These are phyloP conservation scores for Drosophila busckii DNA, from an alignment of 1,140 invertebrate genomes.

Conservation along the genomic window DNA sequence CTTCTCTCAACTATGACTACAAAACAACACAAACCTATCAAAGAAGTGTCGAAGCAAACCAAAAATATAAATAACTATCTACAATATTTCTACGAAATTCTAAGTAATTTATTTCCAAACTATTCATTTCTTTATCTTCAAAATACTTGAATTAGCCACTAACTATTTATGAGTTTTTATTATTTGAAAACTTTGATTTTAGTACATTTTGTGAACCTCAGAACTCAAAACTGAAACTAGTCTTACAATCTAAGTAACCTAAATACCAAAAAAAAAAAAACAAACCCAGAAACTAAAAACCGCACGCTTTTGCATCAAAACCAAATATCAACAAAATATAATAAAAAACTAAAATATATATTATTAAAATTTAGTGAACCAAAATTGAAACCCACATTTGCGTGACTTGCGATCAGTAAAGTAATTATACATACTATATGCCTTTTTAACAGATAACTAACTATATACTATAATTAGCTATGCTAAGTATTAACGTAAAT, in stretches of 20 bases:
- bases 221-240: slow-evolving; percentile 72
- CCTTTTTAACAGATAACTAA: slow-evolving; percentile 48
- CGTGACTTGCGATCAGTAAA: slow-evolving; percentile 69
- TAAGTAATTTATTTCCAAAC: slow-evolving; percentile 23
- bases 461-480: slow-evolving; percentile 53
- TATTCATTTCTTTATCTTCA: slow-evolving; percentile 23
- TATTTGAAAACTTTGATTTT: slow-evolving; percentile 35
- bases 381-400: slow-evolving; percentile 50
- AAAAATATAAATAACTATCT: slow-evolving; percentile 13
- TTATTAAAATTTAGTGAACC: no score
- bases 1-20: slow-evolving; percentile 19
- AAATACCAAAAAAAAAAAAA: slow-evolving; percentile 35
- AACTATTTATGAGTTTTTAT: slow-evolving; percentile 49
- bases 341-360: slow-evolving; percentile 34
- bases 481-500: slow-evolving; percentile 64
- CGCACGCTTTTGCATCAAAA: slow-evolving; percentile 78
- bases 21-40: slow-evolving; percentile 41
- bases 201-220: slow-evolving; percentile 69
- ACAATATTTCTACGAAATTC: slow-evolving; percentile 18
- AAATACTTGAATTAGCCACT: no score
- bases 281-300: slow-evolving; percentile 63
- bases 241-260: slow-evolving; percentile 66
- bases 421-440: slow-evolving; percentile 52
- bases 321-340: slow-evolving; percentile 24
- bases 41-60: slow-evolving; percentile 7